Evolutionary conservation across 2,113 vertebrate genomes (phyloP), one percentile per base, ranked within the genome.

Genomic region (Pseudopipra pipra): DNA sequence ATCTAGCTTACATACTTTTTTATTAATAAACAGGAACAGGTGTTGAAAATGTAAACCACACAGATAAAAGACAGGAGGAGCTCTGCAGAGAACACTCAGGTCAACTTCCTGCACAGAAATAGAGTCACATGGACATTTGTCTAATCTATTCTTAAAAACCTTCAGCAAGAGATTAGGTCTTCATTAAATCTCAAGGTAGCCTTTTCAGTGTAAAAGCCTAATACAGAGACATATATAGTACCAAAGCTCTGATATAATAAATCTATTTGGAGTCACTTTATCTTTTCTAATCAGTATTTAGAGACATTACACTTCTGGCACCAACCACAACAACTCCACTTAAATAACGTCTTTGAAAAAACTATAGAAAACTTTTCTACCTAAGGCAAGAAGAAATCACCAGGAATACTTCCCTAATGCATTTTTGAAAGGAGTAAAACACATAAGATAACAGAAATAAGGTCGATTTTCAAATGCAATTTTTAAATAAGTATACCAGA

Each of bases 131-230:
- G 82, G 74, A 82, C 43, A 51, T 82, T 43, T 81, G 66, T 82
- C 78, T 94, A 71, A 91, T 62, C 78, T 91, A 37, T 66, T 87
- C 61, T 82, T 89, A 70, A 87, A 96, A 89, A 81, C 37, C 39
- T 87, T 54, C 74, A 63, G 56, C 37, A 70, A 59, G 44, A 96
- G 72, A 87, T 93, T 89, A 94, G 12, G 39, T 37, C n/a, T 67
- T 52, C n/a, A 58, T 75, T 89, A 96, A 89, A 93, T 33, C 74
- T 71, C 5, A 2, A 72, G 47, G 56, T 37, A 90, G 61, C n/a
- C 70, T 91, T 93, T 92, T 63, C 47, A 72, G 52, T n/a, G 18
- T 46, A 82, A 91, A 94, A 93, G 82, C 47, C 66, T 71, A 74
- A 71, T 61, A 72, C 44, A 86, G 77, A 77, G 59, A 70, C 20